A percentile compares a stretch with the other conserved stretches of the same genome.
phyloP scores from a whole-genome alignment of 2,113 vertebrate species.

The Hydropotes inermis region DNA sequence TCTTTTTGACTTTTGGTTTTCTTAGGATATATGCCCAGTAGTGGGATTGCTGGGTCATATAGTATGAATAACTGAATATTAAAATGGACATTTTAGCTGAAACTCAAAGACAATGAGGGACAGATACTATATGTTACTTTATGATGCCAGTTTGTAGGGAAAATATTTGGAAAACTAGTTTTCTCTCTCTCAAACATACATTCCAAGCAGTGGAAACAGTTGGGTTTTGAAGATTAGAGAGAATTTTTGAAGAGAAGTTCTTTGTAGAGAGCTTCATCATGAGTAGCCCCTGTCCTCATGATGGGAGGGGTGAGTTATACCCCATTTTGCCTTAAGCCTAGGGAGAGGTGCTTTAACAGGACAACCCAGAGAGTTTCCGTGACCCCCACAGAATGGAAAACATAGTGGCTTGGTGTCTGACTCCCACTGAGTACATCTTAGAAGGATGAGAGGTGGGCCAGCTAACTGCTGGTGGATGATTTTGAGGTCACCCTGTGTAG shows the following conservation, averaged over 20 bases:
- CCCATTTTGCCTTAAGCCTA: neutral
- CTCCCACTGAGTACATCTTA: neutral
- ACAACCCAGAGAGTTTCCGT: neutral
- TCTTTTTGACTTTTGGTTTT: neutral
- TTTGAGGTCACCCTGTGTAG: neutral
- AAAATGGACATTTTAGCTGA: neutral
- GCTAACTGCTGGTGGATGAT: neutral
- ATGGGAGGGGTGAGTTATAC: neutral
- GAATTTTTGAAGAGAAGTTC: neutral
- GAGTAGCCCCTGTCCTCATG: neutral
- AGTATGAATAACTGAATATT: neutral
- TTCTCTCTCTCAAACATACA: neutral
- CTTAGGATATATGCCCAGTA: neutral
- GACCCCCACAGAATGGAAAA: neutral
- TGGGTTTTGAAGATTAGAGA: neutral
- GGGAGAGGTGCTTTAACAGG: neutral
- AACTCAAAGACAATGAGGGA: neutral
- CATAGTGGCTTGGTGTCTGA: neutral
- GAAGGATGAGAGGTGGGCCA: neutral
- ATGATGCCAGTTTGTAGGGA: neutral
- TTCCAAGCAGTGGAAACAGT: neutral
- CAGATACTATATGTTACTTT: neutral
- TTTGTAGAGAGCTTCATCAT: neutral
- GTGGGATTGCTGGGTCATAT: neutral
- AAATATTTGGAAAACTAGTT: neutral